Conservation (phyloP, 1,140 invertebrate genomes). For the Drosophila ogumai region DNA sequence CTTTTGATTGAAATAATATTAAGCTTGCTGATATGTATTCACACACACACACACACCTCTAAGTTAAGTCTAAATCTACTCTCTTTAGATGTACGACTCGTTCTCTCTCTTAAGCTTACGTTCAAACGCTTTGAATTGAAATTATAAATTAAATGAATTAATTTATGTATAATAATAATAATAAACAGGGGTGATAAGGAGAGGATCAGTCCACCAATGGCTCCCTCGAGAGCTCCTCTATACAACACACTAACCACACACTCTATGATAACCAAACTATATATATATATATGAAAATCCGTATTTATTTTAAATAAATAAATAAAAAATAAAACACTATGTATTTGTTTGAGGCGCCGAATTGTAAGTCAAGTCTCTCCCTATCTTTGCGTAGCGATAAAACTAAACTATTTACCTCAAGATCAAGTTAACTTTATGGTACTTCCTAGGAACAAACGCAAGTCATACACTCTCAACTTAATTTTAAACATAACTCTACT, state of each 20-base stretch:
- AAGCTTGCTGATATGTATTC: slow-evolving; percentile 28
- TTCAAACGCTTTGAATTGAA: slow-evolving; percentile 68
- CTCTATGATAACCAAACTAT: slow-evolving; percentile 27
- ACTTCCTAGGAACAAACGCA: slow-evolving; percentile 33
- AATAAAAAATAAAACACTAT: slow-evolving; percentile 72
- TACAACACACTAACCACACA: slow-evolving; percentile 40
- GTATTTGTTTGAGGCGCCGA: slow-evolving; percentile 57
- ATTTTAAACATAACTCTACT: slow-evolving; percentile 20
- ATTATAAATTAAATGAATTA: slow-evolving; percentile 30
- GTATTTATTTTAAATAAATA: slow-evolving; percentile 80
- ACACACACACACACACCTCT: slow-evolving; percentile 46
- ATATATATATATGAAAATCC: slow-evolving; percentile 31
- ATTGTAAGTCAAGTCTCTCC: slow-evolving; percentile 50
- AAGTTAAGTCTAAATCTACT: slow-evolving; percentile 60
- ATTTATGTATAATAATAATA: slow-evolving; percentile 39
- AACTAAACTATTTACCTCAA: slow-evolving; percentile 24
- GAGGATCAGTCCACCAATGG: slow-evolving; percentile 48
- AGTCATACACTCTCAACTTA: slow-evolving; percentile 9
- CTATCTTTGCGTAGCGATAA: slow-evolving; percentile 19
- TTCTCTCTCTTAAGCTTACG: slow-evolving; percentile 50
- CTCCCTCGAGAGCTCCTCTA: slow-evolving; percentile 45
- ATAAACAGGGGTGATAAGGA: slow-evolving; percentile 15
- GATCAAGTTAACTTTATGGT: slow-evolving; percentile 50
- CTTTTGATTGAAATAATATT: slow-evolving; percentile 4
- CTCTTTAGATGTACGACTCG: slow-evolving; percentile 39